Base-by-base conservation (phyloP, 1,140 invertebrate species). In the Pseudomyrmex gracilis region DNA sequence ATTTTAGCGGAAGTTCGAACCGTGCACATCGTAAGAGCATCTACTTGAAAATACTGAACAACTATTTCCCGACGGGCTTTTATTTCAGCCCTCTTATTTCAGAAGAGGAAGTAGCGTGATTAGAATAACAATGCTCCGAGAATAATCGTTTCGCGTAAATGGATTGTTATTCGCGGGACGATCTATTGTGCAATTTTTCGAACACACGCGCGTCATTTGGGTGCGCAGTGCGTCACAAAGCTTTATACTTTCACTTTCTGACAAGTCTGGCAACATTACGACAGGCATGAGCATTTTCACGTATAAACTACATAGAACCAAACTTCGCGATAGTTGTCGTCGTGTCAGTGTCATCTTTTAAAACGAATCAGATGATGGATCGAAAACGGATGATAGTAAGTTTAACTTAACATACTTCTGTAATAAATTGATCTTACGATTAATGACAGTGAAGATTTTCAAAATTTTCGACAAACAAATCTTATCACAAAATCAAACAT, bases 181-280 rank as follows among this genome's bases (percentile, higher is more conserved):
- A 20, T 43, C 15, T 57, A 22, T 3, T 2, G 8, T 13, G 15
- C 49, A 12, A 58, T 57, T 80, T 76, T 85, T 85, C 73, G 61
- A 85, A 88, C 70, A 20, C 43, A 73, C 68, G 68, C 53, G 80
- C 64, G 51, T 73, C 34, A 24, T 68, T 64, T 12, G 12, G 5
- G 9, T 51, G n/a, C 22, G 53, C 13, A 10, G 51, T 73, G 7
- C 5, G 0, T 34, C 5, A 34, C 66, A 17, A 10, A 13, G 10
- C 61, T 88, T 82, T 80, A 84, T 76, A 88, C 87, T 89, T 89
- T 89, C 87, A 89, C 88, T n/a, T n/a, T n/a, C n/a, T n/a, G n/a
- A n/a, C n/a, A n/a, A n/a, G n/a, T n/a, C n/a, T 84, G 24, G n/a
- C 7, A 7, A 12, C 45, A n/a, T 88, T 88, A 49, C 87, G 71